phyloP scores from a whole-genome alignment of 2,888 invertebrate genomes.

The Ornithoptera alexandrae region DNA sequence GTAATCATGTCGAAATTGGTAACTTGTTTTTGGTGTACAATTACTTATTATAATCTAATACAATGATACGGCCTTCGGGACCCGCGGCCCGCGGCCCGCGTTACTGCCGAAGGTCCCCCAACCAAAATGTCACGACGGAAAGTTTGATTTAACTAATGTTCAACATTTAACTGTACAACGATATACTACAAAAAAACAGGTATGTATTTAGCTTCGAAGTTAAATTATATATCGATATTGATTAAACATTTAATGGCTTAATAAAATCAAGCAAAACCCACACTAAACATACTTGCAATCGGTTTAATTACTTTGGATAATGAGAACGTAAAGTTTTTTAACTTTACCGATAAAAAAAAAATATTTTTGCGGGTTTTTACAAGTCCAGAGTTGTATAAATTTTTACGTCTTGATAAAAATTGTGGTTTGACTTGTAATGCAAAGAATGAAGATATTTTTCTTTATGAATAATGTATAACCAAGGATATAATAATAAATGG shows the following conservation, averaged over 20 bases:
- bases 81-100: neutral
- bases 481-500: too few relatives aligned
- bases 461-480: too few relatives aligned
- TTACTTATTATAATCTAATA: constrained; percentile 75
- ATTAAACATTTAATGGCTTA: constrained; percentile 6
- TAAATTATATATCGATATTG: neutral
- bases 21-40: constrained; percentile 69
- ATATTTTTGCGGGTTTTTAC: neutral
- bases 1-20: constrained; percentile 75
- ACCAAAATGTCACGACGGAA: constrained; percentile 20
- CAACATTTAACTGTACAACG: neutral
- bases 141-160: neutral
- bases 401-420: neutral
- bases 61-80: constrained; percentile 38
- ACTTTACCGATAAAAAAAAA: neutral
- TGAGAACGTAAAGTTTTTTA: constrained; percentile 2
- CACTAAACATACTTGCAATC: neutral
- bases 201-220: neutral
- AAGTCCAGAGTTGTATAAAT: neutral
- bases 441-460: neutral
- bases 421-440: neutral
- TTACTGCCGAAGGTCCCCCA: neutral
- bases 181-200: neutral
- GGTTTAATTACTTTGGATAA: neutral
- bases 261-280: constrained; percentile 6